These are phyloP conservation scores for Delphinus delphis DNA, from an alignment of 2,113 vertebrate genomes.

Conservation along the genomic window DNA sequence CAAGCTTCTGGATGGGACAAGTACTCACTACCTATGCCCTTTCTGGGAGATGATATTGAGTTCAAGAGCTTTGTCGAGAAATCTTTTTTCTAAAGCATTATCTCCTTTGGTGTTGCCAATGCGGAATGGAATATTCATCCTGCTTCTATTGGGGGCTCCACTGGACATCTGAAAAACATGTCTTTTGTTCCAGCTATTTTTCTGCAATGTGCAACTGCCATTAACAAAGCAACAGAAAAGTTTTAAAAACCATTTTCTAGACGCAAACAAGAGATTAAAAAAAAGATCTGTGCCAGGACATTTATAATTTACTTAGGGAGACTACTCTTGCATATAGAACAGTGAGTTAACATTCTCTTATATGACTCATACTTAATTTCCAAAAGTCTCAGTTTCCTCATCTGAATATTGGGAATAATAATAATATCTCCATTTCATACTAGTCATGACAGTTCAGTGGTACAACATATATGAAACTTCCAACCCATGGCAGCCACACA, in stretches of 20 bases:
- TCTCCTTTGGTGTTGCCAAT: slow-evolving; percentile 90
- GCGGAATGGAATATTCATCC: slow-evolving; percentile 94
- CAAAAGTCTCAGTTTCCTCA: not conserved
- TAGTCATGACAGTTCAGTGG: not conserved
- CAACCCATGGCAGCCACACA: not conserved
- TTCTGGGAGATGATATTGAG: slow-evolving; percentile 95
- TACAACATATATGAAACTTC: not conserved
- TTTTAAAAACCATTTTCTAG: not conserved
- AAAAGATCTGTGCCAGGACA: not conserved
- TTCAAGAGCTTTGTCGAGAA: slow-evolving; percentile 92
- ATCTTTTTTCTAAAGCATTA: slow-evolving; percentile 90
- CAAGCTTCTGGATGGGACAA: too few relatives aligned
- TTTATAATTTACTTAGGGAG: not conserved
- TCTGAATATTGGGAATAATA: not conserved
- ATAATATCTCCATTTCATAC: not conserved
- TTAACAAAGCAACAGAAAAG: not conserved
- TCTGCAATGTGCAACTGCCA: not conserved
- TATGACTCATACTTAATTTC: not conserved
- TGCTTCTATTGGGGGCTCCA: slow-evolving; percentile 89
- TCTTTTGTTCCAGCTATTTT: not conserved
- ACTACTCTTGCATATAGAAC: not conserved
- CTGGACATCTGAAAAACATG: slow-evolving; percentile 86
- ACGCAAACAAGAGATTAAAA: not conserved
- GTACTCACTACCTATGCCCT: slow-evolving; percentile 90
- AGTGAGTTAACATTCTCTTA: not conserved